Evolutionary conservation across 2,888 invertebrate genomes (phyloP).

Genomic region (Archaeoteleia sp.): DNA sequence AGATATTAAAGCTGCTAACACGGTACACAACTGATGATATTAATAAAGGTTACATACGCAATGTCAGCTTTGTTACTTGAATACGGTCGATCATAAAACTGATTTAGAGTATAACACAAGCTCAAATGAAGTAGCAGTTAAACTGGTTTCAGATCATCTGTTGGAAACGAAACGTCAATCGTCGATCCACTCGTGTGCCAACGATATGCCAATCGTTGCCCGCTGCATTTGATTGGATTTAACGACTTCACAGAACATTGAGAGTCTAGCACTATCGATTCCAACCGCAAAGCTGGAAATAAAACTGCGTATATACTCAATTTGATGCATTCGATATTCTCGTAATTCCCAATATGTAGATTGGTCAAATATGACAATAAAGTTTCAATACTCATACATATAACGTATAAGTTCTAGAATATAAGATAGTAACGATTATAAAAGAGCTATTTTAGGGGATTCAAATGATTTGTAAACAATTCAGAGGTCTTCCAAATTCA

Average conservation of each 20-base stretch:
- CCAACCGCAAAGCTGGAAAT: conserved; percentile 46
- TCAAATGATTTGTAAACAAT: no score
- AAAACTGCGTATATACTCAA: conserved; percentile 43
- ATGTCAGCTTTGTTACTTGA: not conserved
- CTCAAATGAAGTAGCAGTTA: conserved; percentile 26
- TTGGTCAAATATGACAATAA: conserved; percentile 21
- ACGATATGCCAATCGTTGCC: conserved; percentile 65
- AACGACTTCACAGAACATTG: conserved; percentile 60
- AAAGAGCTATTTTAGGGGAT: no score
- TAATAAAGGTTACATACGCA: not conserved
- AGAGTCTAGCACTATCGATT: conserved; percentile 47
- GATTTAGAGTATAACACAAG: conserved; percentile 15
- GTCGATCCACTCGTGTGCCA: conserved; percentile 61
- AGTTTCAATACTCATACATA: no score
- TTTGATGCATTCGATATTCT: conserved; percentile 38
- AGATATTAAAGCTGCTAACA: conserved; percentile 66
- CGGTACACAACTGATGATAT: conserved; percentile 53
- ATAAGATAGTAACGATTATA: no score
- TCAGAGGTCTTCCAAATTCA: no score
- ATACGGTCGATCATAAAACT: not conserved
- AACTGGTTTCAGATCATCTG: conserved; percentile 63
- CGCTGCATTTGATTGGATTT: conserved; percentile 67
- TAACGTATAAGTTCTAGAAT: no score
- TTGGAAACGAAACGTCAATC: conserved; percentile 59
- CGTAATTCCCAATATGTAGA: conserved; percentile 16